phyloP scores from a whole-genome alignment of 2,797 vertebrate species.

The Galagoides demidoff region DNA sequence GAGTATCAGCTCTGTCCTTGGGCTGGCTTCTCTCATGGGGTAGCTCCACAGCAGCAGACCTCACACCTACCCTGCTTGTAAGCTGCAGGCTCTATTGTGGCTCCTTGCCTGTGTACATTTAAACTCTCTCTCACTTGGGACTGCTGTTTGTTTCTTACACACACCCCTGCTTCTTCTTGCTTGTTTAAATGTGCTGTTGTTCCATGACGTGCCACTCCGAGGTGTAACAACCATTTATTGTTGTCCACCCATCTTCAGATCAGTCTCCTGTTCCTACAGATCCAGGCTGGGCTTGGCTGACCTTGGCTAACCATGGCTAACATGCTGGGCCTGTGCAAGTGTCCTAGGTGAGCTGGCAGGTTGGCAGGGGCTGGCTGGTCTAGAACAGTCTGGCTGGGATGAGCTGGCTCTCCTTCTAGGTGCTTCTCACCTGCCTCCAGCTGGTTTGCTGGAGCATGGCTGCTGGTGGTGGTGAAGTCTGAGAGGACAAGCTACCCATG shows the following conservation, averaged over 20 bases:
- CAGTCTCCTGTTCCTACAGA: not conserved
- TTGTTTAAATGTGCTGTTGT: not conserved
- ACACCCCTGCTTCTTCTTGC: not conserved
- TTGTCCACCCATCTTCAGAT: not conserved
- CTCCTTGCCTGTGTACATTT: not conserved
- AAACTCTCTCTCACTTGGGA: not conserved
- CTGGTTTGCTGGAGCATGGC: not conserved
- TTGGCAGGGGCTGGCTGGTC: not conserved
- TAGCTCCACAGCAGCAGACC: not conserved
- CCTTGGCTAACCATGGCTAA: not conserved
- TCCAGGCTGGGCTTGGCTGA: not conserved
- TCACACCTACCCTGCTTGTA: not conserved
- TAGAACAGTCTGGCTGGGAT: not conserved
- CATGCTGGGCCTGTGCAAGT: not conserved
- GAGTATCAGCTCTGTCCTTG: not conserved
- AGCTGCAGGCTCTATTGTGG: not conserved
- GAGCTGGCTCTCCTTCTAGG: not conserved
- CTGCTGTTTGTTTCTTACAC: not conserved
- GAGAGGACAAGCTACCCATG: not conserved
- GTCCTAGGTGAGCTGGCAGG: not conserved
- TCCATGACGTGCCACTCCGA: not conserved
- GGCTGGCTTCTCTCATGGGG: not conserved
- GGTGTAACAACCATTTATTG: not conserved
- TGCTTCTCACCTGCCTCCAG: not conserved
- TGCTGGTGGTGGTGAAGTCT: not conserved